Base-by-base conservation (phyloP, 2,888 invertebrate species). In the Papilio gigon region DNA sequence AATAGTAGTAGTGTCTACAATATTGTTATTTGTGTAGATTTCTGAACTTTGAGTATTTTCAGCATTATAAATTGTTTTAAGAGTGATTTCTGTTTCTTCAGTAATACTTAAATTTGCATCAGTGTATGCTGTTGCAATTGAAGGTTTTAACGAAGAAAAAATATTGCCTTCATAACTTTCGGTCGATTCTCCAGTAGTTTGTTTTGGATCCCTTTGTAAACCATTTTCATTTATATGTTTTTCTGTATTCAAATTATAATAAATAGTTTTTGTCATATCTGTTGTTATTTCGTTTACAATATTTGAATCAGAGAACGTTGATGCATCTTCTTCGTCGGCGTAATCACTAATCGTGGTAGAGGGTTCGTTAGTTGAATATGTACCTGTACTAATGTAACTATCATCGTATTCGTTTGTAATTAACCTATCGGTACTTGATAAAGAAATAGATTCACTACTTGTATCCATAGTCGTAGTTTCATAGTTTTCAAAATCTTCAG, bases 41-140 rank as follows among this genome's bases (percentile, higher is more conserved):
- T 40, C 9, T 37, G 37, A 25, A 12, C 20, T 56, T 30, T 25
- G 2, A 9, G 8, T 12, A 25, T n/a, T 30, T 44, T 56, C 42
- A 11, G 11, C n/a, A 65, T 12, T 42, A 40, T 42, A 40, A 44
- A 25, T 59, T 58, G 44, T 59, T 22, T 44, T 44, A 4, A 22
- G 40, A n/a, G 17, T 30, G 3, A 40, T 22, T 44, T 60, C 12
- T 22, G 22, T 35, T 11, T 8, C 37, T 37, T n/a, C 20, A 30
- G 8, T 53, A 17, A 17, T 35, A 53, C 4, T 61, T 56, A 70
- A 64, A 71, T 66, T 63, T 66, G 68, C 44, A 12, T 62, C 37
- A 11, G 78, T 70, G 67, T 83, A 78, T 33, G 76, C 70, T 59
- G 58, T 58, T 25, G 37, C 27, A 27, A 14, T 14, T 30, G 37